A percentile compares a stretch with the other conserved stretches of the same genome.
These are phyloP conservation scores for Erpetoichthys calabaricus DNA, from an alignment of 2,797 vertebrate species.

Conservation along the genomic window DNA sequence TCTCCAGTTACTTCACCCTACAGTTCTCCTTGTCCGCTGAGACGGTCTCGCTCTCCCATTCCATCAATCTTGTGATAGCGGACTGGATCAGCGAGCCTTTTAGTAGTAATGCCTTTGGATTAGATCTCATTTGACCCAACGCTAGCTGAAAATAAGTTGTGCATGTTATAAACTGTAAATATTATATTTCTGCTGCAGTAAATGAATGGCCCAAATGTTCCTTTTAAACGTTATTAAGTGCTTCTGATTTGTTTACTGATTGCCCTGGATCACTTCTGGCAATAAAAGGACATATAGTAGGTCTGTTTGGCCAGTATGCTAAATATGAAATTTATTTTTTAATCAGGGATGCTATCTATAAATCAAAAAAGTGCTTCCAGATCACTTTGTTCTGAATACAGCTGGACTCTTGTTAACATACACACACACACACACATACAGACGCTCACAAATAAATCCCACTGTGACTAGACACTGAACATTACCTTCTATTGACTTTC, in stretches of 20 bases:
- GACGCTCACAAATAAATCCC: too few species aligned
- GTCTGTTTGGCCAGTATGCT: slow-evolving; percentile 51
- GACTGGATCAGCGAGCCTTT: slow-evolving; percentile 38
- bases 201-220: slow-evolving; percentile 34
- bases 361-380: slow-evolving; percentile 82
- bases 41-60: slow-evolving; percentile 79
- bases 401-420: slow-evolving; percentile 33
- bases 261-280: slow-evolving; percentile 37
- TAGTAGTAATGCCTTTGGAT: slow-evolving; percentile 28
- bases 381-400: slow-evolving; percentile 31
- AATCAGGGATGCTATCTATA: slow-evolving; percentile 53
- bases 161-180: slow-evolving; percentile 36
- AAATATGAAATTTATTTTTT: slow-evolving; percentile 34
- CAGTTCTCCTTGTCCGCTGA: slow-evolving; percentile 82
- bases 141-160: slow-evolving; percentile 33
- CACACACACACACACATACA: too few species aligned
- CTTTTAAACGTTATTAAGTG: slow-evolving; percentile 30
- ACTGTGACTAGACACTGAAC: too few species aligned
- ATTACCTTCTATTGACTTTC: too few species aligned
- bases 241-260: slow-evolving; percentile 37
- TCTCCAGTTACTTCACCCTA: slow-evolving; percentile 86
- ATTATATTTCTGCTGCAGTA: slow-evolving; percentile 21
- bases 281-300: slow-evolving; percentile 61
- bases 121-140: slow-evolving; percentile 29
- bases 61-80: slow-evolving; percentile 79